Conservation (phyloP, 2,888 invertebrate genomes). For the Poecilus cupreus region DNA sequence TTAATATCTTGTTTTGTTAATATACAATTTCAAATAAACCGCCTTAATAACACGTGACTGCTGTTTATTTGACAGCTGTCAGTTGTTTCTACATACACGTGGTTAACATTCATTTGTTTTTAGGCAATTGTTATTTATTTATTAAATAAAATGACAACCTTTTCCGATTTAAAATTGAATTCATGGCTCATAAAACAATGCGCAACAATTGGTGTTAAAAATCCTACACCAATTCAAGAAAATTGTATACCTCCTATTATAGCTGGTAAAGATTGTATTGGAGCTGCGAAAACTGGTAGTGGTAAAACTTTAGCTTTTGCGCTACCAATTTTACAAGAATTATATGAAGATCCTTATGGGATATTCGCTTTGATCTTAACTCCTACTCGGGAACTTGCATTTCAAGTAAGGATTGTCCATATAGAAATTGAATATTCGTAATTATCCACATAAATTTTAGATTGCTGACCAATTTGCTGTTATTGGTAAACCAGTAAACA, state of each 20-base stretch:
- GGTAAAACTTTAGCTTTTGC: conserved; percentile 99
- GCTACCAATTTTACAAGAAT: conserved; percentile 91
- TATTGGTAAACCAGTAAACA: conserved; percentile 90
- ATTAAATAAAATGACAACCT: conserved; percentile 69
- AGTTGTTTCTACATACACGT: not conserved
- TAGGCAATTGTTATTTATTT: not conserved
- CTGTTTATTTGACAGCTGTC: conserved; percentile 12
- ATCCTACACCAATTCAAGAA: conserved; percentile 88
- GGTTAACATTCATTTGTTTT: not conserved
- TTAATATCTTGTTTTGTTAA: too few relatives aligned
- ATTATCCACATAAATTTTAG: conserved; percentile 72
- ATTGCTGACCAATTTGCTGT: conserved; percentile 97
- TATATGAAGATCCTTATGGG: conserved; percentile 96
- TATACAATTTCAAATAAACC: not conserved
- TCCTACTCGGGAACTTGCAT: conserved; percentile 94
- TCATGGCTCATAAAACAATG: conserved; percentile 86
- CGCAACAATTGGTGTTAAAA: conserved; percentile 82
- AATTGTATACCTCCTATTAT: conserved; percentile 88
- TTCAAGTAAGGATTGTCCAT: conserved; percentile 76
- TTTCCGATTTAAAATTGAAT: conserved; percentile 79
- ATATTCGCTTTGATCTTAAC: conserved; percentile 96
- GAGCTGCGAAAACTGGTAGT: conserved; percentile 97
- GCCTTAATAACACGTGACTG: not conserved
- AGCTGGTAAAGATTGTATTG: conserved; percentile 90
- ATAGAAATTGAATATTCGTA: not conserved